These are phyloP conservation scores for Apotomis capreana DNA, from an alignment of 2,888 invertebrate genomes.

Conservation along the genomic window DNA sequence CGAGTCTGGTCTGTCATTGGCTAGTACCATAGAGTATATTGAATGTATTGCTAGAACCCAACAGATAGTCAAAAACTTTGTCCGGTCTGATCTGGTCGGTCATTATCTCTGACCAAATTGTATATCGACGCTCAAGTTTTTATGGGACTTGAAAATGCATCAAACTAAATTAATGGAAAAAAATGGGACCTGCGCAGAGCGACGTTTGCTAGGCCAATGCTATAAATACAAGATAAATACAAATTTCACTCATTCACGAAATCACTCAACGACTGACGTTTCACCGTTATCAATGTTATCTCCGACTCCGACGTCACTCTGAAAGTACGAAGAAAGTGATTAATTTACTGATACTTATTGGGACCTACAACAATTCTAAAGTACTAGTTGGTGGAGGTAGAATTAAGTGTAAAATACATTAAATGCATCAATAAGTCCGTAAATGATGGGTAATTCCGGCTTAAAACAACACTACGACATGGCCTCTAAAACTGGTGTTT, in stretches of 20 bases:
- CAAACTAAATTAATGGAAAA: too few species aligned
- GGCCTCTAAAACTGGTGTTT: conserved; percentile 96
- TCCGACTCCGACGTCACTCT: conserved; percentile 13
- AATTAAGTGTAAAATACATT: conserved; percentile 6
- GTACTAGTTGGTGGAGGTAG: conserved; percentile 19
- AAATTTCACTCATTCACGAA: not conserved
- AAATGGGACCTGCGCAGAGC: conserved; percentile 3
- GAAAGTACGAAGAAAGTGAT: conserved; percentile 13
- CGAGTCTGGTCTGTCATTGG: too few species aligned
- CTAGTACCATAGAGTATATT: too few species aligned
- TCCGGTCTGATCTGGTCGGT: too few species aligned
- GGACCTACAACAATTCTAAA: conserved; percentile 18
- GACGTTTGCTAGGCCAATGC: too few species aligned
- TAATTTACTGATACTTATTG: conserved; percentile 12
- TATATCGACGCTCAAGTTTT: too few species aligned
- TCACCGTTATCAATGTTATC: conserved; percentile 25
- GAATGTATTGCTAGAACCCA: too few species aligned
- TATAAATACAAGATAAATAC: not conserved
- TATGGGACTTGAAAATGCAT: too few species aligned
- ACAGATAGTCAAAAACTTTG: too few species aligned
- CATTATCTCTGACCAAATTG: too few species aligned
- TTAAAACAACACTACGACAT: conserved; percentile 96
- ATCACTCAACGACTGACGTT: not conserved
- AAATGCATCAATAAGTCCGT: conserved; percentile 19
- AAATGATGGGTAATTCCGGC: conserved; percentile 93